Conservation (phyloP, 2,113 vertebrate species). For the Lamprologus callipterus region DNA sequence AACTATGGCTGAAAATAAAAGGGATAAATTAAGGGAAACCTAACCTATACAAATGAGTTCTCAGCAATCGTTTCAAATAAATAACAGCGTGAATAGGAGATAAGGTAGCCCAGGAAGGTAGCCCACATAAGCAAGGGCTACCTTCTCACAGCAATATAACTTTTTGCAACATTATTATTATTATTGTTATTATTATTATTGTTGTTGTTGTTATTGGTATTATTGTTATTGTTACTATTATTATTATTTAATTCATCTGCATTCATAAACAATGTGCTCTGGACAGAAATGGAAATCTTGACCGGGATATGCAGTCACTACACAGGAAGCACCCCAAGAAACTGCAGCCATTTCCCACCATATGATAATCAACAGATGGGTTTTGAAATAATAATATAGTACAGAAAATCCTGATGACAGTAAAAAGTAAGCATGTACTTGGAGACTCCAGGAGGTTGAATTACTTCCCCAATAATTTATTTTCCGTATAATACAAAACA, state of each 20-base stretch:
- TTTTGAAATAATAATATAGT: not conserved
- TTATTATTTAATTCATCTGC: not conserved
- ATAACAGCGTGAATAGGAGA: not conserved
- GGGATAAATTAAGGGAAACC: not conserved
- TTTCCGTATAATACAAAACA: not conserved
- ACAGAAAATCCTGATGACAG: not conserved
- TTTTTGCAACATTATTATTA: not conserved
- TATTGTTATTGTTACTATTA: fast-evolving
- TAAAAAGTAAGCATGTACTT: not conserved
- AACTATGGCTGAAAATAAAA: not conserved
- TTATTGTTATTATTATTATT: fast-evolving
- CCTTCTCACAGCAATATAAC: not conserved
- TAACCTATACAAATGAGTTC: not conserved
- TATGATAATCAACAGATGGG: not conserved
- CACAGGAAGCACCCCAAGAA: not conserved
- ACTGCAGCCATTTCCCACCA: not conserved
- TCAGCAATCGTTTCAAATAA: not conserved
- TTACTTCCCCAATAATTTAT: not conserved
- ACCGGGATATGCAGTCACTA: not conserved
- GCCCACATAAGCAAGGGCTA: not conserved
- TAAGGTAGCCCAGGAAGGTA: no score
- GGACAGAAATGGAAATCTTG: not conserved
- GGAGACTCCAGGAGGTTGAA: not conserved
- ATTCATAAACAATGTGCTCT: not conserved
- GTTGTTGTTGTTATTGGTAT: fast-evolving